These are phyloP conservation scores for Actinemys pallida DNA, from an alignment of 2,113 vertebrate genomes.

Conservation along the genomic window DNA sequence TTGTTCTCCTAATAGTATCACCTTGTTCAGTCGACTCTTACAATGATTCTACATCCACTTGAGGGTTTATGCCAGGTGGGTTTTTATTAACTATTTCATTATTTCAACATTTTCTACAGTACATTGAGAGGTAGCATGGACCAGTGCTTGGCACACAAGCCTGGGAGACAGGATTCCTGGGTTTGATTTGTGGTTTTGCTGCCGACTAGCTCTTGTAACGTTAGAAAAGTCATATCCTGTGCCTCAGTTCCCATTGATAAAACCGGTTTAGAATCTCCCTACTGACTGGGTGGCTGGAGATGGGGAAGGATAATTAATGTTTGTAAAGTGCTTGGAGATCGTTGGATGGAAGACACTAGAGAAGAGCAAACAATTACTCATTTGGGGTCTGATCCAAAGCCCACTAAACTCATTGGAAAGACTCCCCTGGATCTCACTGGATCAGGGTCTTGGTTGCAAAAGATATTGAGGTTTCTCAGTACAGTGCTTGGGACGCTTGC, in stretches of 20 bases:
- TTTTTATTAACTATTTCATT: neutral
- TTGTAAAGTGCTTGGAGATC: neutral
- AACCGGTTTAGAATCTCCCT: neutral
- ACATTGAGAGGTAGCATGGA: fast-evolving
- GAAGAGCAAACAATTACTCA: neutral
- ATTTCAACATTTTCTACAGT: neutral
- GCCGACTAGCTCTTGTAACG: neutral
- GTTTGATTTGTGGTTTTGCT: neutral
- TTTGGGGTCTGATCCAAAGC: neutral
- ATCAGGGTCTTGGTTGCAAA: neutral
- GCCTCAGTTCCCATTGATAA: neutral
- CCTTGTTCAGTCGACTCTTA: neutral
- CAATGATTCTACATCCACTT: neutral
- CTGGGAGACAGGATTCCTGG: neutral
- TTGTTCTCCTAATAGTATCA: fast-evolving
- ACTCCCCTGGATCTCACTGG: neutral
- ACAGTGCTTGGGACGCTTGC: neutral
- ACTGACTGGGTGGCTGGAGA: neutral
- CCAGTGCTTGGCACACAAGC: neutral
- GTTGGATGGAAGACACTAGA: neutral
- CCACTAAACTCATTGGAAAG: neutral
- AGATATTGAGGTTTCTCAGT: neutral
- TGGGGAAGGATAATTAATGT: neutral
- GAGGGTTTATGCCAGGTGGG: neutral
- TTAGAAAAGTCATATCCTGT: neutral